Evolutionary conservation across 2,797 vertebrate species (phyloP).

Genomic region (Lycodopsis pacificus): DNA sequence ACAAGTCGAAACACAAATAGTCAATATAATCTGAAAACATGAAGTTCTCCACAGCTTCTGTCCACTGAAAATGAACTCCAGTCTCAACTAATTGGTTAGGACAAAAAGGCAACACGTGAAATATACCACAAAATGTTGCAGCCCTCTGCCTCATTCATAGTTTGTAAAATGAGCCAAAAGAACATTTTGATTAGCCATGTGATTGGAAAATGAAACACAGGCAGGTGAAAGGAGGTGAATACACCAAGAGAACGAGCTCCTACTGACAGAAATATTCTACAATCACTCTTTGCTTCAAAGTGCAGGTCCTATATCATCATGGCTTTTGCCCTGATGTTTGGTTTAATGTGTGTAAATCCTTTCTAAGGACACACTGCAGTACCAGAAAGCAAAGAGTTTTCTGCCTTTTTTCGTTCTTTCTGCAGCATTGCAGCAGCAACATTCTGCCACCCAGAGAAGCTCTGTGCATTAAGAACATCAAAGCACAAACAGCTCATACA

Average conservation of each 20-base stretch:
- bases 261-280: not conserved
- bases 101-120: not conserved
- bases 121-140: not conserved
- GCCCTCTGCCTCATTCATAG: slow-evolving; percentile 7
- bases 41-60: not conserved
- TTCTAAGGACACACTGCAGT: slow-evolving; percentile 29
- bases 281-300: slow-evolving; percentile 6
- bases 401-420: slow-evolving; percentile 29
- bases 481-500: slow-evolving; percentile 61
- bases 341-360: slow-evolving; percentile 46
- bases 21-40: not conserved
- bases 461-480: slow-evolving; percentile 59
- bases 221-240: slow-evolving; percentile 1
- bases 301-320: slow-evolving; percentile 2
- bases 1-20: not conserved
- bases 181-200: slow-evolving; percentile 24
- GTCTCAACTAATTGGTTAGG: not conserved
- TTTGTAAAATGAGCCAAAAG: slow-evolving; percentile 30
- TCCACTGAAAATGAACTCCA: not conserved
- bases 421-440: slow-evolving; percentile 35
- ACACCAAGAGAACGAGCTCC: not conserved
- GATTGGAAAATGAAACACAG: slow-evolving; percentile 23
- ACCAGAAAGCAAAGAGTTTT: slow-evolving; percentile 29
- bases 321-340: slow-evolving; percentile 7
- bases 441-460: slow-evolving; percentile 48